These are phyloP conservation scores for Halocynthia aurantium DNA, from an alignment of 23 tunicate genomes.

Conservation along the genomic window DNA sequence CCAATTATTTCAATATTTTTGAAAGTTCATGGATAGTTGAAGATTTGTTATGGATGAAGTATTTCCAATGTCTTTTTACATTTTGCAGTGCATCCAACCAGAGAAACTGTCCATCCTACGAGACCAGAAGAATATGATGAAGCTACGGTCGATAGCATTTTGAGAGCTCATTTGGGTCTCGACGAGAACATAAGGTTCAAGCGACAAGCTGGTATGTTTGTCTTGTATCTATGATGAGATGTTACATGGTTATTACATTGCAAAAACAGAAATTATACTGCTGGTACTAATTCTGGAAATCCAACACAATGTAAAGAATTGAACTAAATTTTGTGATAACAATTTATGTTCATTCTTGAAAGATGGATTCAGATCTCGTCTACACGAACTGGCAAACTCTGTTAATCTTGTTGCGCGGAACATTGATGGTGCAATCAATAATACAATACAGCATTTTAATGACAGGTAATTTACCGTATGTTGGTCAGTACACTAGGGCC, in stretches of 20 bases:
- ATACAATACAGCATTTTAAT: slow-evolving; percentile 51
- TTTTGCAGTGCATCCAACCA: not conserved
- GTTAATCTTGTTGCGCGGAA: slow-evolving; percentile 26
- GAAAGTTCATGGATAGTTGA: slow-evolving; percentile 18
- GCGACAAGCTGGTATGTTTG: slow-evolving; percentile 30
- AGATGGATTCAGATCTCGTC: not conserved
- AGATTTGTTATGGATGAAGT: not conserved
- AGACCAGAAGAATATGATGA: not conserved
- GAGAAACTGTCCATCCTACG: not conserved
- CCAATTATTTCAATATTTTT: not conserved
- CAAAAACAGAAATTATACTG: no score
- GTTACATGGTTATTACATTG: no score
- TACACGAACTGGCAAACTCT: slow-evolving; percentile 24
- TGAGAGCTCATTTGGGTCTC: slow-evolving; percentile 2
- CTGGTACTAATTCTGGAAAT: no score
- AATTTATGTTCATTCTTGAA: not conserved
- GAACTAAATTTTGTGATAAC: no score
- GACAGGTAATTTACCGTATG: slow-evolving; percentile 34
- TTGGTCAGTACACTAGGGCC: slow-evolving; percentile 1
- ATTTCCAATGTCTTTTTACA: not conserved
- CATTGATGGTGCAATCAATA: slow-evolving; percentile 73
- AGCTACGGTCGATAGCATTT: not conserved
- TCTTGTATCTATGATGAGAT: not conserved
- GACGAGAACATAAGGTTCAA: slow-evolving; percentile 9
- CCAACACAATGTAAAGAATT: no score